These are phyloP conservation scores for Echiichthys vipera DNA, from an alignment of 2,797 vertebrate genomes.

Conservation along the genomic window DNA sequence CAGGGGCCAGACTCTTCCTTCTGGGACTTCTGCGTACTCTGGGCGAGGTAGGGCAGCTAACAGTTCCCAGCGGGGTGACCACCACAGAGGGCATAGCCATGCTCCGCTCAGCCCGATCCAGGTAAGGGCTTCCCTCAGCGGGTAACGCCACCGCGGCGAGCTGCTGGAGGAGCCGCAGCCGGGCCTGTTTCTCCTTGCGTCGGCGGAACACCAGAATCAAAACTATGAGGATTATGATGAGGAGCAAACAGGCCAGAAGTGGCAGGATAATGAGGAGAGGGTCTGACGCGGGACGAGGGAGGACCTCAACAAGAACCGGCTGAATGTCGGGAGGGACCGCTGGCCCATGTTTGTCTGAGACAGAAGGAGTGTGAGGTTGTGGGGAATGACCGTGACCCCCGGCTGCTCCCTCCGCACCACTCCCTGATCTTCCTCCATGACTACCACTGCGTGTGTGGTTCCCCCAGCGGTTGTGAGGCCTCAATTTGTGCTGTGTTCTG, in stretches of 20 bases:
- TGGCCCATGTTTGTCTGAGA: constrained; percentile 46
- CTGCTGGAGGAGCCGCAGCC: constrained; percentile 71
- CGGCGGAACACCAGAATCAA: constrained; percentile 85
- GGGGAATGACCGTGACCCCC: constrained; percentile 22
- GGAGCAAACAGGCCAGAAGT: constrained; percentile 83
- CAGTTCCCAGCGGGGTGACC: constrained; percentile 86
- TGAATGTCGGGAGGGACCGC: constrained; percentile 50
- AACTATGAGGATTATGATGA: constrained; percentile 81
- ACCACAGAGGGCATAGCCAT: constrained; percentile 86
- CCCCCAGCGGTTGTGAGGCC: constrained; percentile 75
- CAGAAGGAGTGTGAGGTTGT: constrained; percentile 50
- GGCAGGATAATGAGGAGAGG: constrained; percentile 86
- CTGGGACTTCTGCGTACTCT: constrained; percentile 53
- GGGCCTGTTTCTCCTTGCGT: constrained; percentile 85
- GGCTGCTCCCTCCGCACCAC: constrained; percentile 19
- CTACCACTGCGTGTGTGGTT: constrained; percentile 65
- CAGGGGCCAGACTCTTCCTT: constrained; percentile 68
- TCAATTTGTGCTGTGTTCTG: constrained; percentile 73
- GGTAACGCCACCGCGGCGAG: constrained; percentile 60
- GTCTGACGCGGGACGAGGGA: constrained; percentile 79
- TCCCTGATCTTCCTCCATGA: constrained; percentile 47
- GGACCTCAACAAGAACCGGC: constrained; percentile 65
- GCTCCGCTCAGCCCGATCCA: constrained; percentile 80
- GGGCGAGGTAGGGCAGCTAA: constrained; percentile 68
- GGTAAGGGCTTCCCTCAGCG: constrained; percentile 64